These are phyloP conservation scores for Archivesica marissinica DNA, from an alignment of 1,140 invertebrate genomes.

Conservation along the genomic window DNA sequence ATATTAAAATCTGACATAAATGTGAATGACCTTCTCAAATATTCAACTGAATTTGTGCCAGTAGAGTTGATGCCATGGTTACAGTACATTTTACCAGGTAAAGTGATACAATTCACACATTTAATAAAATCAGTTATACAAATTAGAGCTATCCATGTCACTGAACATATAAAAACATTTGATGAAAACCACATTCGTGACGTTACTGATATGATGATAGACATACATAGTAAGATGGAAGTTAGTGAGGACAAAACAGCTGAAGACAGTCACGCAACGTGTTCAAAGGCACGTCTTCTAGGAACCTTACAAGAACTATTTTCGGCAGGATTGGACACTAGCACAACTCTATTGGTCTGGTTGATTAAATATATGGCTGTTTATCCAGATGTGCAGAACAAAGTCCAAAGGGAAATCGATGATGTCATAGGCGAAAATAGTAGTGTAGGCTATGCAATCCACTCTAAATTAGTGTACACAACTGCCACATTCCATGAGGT, in stretches of 20 bases:
- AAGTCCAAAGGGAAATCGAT: slow-evolving; percentile 95
- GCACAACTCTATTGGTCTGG: slow-evolving; percentile 93
- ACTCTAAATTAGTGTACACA: slow-evolving; percentile 68
- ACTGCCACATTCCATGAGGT: slow-evolving; percentile 75
- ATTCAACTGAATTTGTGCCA: slow-evolving; percentile 27
- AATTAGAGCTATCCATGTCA: background rate
- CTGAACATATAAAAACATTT: background rate
- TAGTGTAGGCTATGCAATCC: slow-evolving; percentile 92
- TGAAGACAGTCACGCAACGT: background rate
- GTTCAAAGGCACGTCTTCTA: background rate
- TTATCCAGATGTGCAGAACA: slow-evolving; percentile 89
- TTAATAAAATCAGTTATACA: background rate
- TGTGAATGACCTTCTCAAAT: background rate
- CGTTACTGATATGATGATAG: slow-evolving; percentile 14
- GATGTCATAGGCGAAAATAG: slow-evolving; percentile 91
- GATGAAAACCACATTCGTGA: background rate
- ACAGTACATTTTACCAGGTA: slow-evolving; percentile 47
- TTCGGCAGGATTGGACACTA: slow-evolving; percentile 74
- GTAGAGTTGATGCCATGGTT: slow-evolving; percentile 67
- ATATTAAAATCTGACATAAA: background rate
- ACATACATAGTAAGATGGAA: background rate
- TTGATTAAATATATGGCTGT: slow-evolving; percentile 91
- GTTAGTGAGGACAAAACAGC: background rate
- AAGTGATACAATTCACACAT: slow-evolving; percentile 21
- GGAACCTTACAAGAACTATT: background rate